Conservation (phyloP, 2,113 vertebrate species). For the Ailurus styani region DNA sequence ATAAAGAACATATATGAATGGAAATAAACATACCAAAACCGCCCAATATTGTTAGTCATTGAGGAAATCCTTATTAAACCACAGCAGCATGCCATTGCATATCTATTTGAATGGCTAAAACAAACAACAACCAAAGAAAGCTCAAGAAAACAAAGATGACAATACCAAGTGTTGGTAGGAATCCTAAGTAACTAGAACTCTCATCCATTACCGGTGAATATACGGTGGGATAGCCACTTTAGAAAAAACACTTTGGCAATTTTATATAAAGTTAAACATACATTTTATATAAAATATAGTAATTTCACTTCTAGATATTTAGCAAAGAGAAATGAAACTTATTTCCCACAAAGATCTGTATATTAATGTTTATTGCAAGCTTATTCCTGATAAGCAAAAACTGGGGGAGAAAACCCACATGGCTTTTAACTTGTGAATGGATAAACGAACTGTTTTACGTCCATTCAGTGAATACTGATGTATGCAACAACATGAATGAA, state of each 20-base stretch:
- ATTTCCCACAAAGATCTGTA: background rate
- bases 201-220: background rate
- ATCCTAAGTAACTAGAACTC: background rate
- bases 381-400: background rate
- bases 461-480: background rate
- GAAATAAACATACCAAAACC: background rate
- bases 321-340: slow-evolving; percentile 24
- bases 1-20: background rate
- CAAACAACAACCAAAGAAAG: background rate
- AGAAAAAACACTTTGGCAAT: background rate
- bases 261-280: background rate
- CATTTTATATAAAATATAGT: background rate
- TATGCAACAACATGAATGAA: background rate
- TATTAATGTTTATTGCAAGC: background rate
- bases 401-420: background rate
- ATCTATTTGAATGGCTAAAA: background rate
- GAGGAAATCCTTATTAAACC: background rate
- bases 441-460: background rate
- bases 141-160: background rate
- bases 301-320: background rate
- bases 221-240: background rate
- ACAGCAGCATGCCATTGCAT: background rate
- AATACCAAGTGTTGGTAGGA: background rate
- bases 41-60: background rate
- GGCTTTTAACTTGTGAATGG: background rate